Percentiles rank a stretch among this genome's conserved stretches.
Conservation (phyloP, 2,797 vertebrate genomes). For the Sylvilagus floridanus region DNA sequence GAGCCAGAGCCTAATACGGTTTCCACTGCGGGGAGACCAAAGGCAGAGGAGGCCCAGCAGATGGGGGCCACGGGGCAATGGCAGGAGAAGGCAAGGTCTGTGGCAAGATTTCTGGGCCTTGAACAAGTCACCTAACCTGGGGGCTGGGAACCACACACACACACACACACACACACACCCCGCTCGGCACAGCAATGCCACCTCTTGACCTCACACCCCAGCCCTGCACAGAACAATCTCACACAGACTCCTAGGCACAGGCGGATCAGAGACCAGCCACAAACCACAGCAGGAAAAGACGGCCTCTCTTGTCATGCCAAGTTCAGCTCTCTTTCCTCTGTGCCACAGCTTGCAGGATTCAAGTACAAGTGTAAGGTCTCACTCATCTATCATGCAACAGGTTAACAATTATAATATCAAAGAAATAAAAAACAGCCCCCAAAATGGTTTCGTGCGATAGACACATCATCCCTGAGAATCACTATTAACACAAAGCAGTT, state of each 20-base stretch:
- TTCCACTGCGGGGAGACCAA: neutral
- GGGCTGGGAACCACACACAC: too few species aligned
- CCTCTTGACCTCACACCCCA: neutral
- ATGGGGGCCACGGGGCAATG: neutral
- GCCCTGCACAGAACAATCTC: neutral
- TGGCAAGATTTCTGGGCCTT: neutral
- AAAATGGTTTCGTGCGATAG: neutral
- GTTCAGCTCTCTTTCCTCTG: neutral
- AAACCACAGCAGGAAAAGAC: neutral
- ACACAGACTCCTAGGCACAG: neutral
- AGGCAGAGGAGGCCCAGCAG: neutral
- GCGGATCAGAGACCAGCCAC: constrained; percentile 9
- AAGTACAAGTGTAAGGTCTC: neutral
- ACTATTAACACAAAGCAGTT: constrained; percentile 31
- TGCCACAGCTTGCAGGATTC: neutral
- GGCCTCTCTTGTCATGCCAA: neutral
- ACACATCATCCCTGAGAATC: neutral
- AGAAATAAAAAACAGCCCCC: neutral
- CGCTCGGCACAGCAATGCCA: neutral
- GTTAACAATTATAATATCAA: neutral
- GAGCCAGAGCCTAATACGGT: neutral
- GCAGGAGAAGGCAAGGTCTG: neutral
- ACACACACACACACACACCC: neutral
- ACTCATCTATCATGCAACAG: neutral
- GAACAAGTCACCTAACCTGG: neutral